phyloP scores from a whole-genome alignment of 2,113 vertebrate genomes.

The Geothlypis trichas region DNA sequence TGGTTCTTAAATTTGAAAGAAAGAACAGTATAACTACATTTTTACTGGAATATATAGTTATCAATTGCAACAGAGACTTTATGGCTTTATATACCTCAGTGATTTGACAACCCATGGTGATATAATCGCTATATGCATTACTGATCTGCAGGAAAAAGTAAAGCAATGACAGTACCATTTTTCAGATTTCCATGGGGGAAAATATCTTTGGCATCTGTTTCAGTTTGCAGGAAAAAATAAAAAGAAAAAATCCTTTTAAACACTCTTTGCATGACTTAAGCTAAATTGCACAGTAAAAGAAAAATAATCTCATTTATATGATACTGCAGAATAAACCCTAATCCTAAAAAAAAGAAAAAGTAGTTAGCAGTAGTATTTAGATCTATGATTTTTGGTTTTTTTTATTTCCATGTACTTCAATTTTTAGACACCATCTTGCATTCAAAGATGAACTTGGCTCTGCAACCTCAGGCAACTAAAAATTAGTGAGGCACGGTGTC shows the following conservation, averaged over 20 bases:
- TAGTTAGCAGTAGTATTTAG: background rate
- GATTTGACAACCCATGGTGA: conserved; percentile 33
- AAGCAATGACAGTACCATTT: conserved; percentile 13
- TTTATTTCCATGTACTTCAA: background rate
- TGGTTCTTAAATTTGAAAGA: background rate
- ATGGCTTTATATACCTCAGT: background rate
- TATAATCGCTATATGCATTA: conserved; percentile 28
- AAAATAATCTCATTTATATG: background rate
- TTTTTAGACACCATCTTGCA: background rate
- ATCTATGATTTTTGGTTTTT: background rate
- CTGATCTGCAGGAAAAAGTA: background rate
- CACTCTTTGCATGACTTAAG: background rate
- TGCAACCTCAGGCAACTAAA: background rate
- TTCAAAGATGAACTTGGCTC: background rate
- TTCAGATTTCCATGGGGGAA: conserved; percentile 27
- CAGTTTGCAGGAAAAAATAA: background rate
- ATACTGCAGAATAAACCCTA: background rate
- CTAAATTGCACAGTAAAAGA: background rate
- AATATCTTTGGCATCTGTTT: conserved; percentile 32
- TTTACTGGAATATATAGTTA: background rate
- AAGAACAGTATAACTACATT: background rate
- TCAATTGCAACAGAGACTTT: background rate
- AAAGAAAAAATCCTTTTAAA: background rate
- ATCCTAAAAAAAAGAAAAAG: background rate
- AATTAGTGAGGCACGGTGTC: background rate